These are phyloP conservation scores for Drosophila lowei DNA, from an alignment of 1,140 invertebrate genomes.

Conservation along the genomic window DNA sequence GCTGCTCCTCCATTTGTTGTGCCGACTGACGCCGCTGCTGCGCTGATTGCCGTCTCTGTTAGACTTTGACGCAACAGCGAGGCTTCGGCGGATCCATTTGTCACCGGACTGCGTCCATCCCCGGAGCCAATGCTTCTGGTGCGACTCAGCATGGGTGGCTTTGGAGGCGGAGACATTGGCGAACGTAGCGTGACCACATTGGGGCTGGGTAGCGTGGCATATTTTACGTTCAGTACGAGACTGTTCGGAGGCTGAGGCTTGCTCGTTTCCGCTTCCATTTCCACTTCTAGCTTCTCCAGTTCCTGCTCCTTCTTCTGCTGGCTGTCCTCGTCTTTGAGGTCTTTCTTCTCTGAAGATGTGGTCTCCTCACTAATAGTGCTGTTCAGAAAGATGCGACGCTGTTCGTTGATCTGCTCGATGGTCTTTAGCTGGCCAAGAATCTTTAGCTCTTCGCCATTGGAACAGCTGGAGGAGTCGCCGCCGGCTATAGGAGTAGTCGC, in stretches of 20 bases:
- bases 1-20: neutral
- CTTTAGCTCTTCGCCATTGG: conserved; percentile 34
- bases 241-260: conserved; percentile 36
- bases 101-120: conserved; percentile 41
- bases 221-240: conserved; percentile 59
- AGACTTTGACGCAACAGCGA: conserved; percentile 28
- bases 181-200: conserved; percentile 41
- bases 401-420: conserved; percentile 78
- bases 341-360: conserved; percentile 1
- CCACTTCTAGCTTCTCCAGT: neutral
- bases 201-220: conserved; percentile 69
- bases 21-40: neutral
- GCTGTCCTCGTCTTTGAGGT: neutral
- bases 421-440: conserved; percentile 68
- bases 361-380: conserved; percentile 63
- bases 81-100: conserved; percentile 21
- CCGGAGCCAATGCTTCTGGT: conserved; percentile 72
- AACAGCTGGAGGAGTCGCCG: neutral
- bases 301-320: neutral
- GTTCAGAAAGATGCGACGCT: conserved; percentile 69
- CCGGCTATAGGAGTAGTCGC: too few species aligned
- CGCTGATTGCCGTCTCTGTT: conserved; percentile 13
- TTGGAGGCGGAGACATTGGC: conserved; percentile 72
- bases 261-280: neutral
- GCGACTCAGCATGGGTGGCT: conserved; percentile 77